Percentiles rank a stretch among this genome's conserved stretches.
phyloP scores from a whole-genome alignment of 2,797 vertebrate species.

The Cyclopterus lumpus region DNA sequence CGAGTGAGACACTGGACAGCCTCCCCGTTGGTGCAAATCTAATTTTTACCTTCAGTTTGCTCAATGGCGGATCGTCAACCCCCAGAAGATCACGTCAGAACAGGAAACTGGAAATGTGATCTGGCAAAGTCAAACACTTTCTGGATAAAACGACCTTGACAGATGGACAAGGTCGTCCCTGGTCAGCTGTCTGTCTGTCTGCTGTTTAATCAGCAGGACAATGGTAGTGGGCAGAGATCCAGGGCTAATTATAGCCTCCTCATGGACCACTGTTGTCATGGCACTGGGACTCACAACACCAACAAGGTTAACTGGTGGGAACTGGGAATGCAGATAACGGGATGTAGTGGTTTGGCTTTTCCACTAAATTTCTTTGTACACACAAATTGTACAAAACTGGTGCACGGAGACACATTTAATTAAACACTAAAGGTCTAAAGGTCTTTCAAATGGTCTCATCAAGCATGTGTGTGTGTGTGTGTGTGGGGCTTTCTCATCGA shows the following conservation, averaged over 20 bases:
- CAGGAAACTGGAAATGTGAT: constrained; percentile 6
- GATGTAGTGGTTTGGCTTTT: too few species aligned
- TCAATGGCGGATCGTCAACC: constrained; percentile 4
- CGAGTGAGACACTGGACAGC: too few species aligned
- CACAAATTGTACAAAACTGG: too few species aligned
- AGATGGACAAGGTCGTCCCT: constrained; percentile 25
- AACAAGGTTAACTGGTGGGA: constrained; percentile 12
- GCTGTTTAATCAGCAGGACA: constrained; percentile 62
- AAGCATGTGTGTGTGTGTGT: too few species aligned
- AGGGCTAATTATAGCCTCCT: constrained; percentile 61
- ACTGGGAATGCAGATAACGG: constrained; percentile 18
- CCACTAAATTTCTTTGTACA: too few species aligned
- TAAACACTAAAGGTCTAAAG: too few species aligned
- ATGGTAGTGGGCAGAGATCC: constrained; percentile 57
- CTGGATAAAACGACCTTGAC: constrained; percentile 52
- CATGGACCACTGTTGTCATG: constrained; percentile 50
- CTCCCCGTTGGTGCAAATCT: constrained; percentile 11
- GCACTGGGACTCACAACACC: constrained; percentile 33
- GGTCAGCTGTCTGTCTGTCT: constrained; percentile 36
- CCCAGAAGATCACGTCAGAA: constrained; percentile 11
- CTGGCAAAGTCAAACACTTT: constrained; percentile 12
- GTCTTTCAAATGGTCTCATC: too few species aligned
- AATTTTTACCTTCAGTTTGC: constrained; percentile 22
- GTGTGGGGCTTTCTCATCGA: background rate
- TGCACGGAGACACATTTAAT: too few species aligned